Evolutionary conservation across 2,888 invertebrate genomes (phyloP).

Genomic region (Tortricodes alternella): DNA sequence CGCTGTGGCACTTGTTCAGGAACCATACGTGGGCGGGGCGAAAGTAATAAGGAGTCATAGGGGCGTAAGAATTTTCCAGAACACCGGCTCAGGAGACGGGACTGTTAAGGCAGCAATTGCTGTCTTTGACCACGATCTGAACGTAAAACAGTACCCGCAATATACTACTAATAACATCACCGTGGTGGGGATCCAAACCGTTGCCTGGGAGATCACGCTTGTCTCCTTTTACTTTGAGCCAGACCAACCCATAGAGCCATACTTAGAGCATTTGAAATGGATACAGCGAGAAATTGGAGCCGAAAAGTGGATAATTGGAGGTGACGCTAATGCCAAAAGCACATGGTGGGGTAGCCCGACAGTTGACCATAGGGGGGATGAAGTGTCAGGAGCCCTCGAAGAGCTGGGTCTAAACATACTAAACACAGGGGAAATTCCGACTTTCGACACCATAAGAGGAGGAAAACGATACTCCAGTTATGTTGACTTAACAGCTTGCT

Average conservation of each 20-base stretch:
- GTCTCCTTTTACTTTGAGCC: slow-evolving; percentile 14
- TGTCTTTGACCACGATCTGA: neutral
- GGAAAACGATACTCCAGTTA: slow-evolving; percentile 2
- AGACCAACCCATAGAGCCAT: slow-evolving; percentile 9
- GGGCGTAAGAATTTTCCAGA: neutral
- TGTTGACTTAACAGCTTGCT: slow-evolving; percentile 25
- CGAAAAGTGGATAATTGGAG: slow-evolving; percentile 11
- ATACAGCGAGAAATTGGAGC: neutral
- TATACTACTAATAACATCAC: neutral
- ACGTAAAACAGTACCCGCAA: neutral
- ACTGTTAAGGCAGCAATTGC: slow-evolving; percentile 3
- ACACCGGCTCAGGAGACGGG: neutral
- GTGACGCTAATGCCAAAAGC: slow-evolving; percentile 27
- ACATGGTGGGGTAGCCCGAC: slow-evolving; percentile 33
- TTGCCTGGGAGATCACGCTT: neutral
- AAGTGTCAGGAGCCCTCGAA: neutral
- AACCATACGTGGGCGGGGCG: slow-evolving; percentile 20
- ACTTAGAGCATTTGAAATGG: slow-evolving; percentile 17
- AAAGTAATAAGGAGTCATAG: neutral
- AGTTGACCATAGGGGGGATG: neutral
- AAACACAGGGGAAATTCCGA: neutral
- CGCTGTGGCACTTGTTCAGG: slow-evolving; percentile 22
- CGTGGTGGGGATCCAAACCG: neutral
- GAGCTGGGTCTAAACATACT: slow-evolving; percentile 12
- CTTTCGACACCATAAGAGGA: slow-evolving; percentile 3